Conservation (phyloP, 2,888 invertebrate genomes). For the Drosophila limbata region DNA sequence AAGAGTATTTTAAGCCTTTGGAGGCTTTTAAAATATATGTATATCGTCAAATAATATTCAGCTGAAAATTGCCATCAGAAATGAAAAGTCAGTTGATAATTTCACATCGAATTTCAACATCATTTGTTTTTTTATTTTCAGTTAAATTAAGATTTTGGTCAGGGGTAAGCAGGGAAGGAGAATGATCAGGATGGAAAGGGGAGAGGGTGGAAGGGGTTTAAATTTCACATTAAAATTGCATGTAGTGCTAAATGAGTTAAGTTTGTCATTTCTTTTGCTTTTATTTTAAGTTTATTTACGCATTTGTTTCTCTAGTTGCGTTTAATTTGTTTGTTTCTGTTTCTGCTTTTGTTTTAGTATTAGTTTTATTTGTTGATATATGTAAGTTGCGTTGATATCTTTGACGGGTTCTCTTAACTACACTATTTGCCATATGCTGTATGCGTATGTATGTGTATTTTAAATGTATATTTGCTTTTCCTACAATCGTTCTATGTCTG, state of each 20-base stretch:
- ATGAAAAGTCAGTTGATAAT: conserved; percentile 20
- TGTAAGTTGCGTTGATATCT: conserved; percentile 72
- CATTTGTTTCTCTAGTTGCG: conserved; percentile 30
- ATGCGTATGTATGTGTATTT: conserved; percentile 20
- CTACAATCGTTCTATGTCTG: conserved; percentile 52
- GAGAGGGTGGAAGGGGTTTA: conserved; percentile 1
- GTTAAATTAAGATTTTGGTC: conserved; percentile 68
- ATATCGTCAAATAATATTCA: background rate
- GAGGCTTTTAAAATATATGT: background rate
- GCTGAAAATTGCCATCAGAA: conserved; percentile 5
- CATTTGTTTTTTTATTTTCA: conserved; percentile 61
- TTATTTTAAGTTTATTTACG: conserved; percentile 46
- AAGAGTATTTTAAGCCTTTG: background rate
- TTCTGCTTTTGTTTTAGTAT: conserved; percentile 26
- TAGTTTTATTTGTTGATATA: conserved; percentile 59
- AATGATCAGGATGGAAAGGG: conserved; percentile 14
- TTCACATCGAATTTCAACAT: conserved; percentile 76
- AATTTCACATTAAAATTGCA: conserved; percentile 72
- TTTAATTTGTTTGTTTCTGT: conserved; percentile 36
- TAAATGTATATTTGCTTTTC: conserved; percentile 39
- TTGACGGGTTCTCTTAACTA: conserved; percentile 45
- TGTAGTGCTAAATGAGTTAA: conserved; percentile 72
- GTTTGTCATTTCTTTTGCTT: conserved; percentile 24
- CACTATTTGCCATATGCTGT: conserved; percentile 19
- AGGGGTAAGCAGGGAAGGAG: conserved; percentile 22